A percentile compares a stretch with the other conserved stretches of the same genome.
Evolutionary conservation across 1,140 invertebrate species (phyloP).

Genomic region (Anoplophora glabripennis): DNA sequence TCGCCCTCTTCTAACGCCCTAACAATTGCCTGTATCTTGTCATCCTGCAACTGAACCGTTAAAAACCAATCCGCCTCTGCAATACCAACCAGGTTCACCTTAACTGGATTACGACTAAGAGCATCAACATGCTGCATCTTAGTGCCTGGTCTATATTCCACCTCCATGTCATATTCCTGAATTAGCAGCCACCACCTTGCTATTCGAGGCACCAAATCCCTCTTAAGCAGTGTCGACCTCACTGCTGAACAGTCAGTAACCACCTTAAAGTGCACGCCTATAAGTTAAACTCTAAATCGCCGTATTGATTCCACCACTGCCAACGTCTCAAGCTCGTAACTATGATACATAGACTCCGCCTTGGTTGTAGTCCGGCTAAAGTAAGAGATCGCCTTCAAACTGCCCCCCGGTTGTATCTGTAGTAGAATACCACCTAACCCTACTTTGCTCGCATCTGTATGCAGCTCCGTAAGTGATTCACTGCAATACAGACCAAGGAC

Average conservation of each 20-base stretch:
- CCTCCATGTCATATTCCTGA: slow-evolving; percentile 38
- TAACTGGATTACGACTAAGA: slow-evolving; percentile 33
- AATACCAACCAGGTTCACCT: slow-evolving; percentile 2
- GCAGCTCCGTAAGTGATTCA: slow-evolving; percentile 35
- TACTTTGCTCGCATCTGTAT: slow-evolving; percentile 37
- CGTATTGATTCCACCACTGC: slow-evolving; percentile 27
- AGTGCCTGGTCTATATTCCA: slow-evolving; percentile 36
- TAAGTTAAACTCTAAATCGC: slow-evolving; percentile 37
- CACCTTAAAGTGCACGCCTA: slow-evolving; percentile 31
- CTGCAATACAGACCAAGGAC: slow-evolving; percentile 43
- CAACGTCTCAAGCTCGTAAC: slow-evolving; percentile 50
- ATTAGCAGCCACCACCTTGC: slow-evolving; percentile 41
- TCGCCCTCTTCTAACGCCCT: neutral
- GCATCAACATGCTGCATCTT: slow-evolving; percentile 41
- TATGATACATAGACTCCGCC: slow-evolving; percentile 40
- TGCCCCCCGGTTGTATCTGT: slow-evolving; percentile 36
- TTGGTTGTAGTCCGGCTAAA: slow-evolving; percentile 44
- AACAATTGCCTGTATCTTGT: slow-evolving; percentile 11
- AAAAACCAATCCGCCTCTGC: slow-evolving; percentile 25
- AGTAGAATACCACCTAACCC: slow-evolving; percentile 38
- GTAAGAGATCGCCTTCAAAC: slow-evolving; percentile 49
- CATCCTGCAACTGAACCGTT: slow-evolving; percentile 17
- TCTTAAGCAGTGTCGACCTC: slow-evolving; percentile 22
- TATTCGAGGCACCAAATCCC: slow-evolving; percentile 36
- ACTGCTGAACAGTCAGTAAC: slow-evolving; percentile 42